These are phyloP conservation scores for Rhegmatorhina hoffmannsi DNA, from an alignment of 2,113 vertebrate species.

Conservation along the genomic window DNA sequence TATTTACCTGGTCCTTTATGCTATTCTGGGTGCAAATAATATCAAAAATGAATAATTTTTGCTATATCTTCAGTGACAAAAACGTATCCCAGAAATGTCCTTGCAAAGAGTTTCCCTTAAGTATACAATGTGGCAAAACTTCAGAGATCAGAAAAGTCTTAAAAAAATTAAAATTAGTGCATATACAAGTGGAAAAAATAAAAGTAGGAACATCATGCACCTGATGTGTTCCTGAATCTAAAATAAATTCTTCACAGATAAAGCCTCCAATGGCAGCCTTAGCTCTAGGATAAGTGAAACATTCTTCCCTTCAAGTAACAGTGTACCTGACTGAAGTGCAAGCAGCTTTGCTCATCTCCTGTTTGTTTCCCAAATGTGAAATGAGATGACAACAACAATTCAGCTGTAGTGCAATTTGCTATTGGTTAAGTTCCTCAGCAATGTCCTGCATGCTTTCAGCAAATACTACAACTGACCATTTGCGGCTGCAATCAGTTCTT, in stretches of 20 bases:
- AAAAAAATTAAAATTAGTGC: constrained; percentile 98
- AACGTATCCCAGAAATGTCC: constrained; percentile 80
- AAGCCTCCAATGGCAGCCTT: constrained; percentile 83
- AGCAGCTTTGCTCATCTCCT: constrained; percentile 81
- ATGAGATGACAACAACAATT: constrained; percentile 80
- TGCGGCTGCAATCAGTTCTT: constrained; percentile 94
- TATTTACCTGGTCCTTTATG: constrained; percentile 77
- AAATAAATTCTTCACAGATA: constrained; percentile 87
- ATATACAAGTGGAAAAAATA: constrained; percentile 93
- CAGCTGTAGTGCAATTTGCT: constrained; percentile 96
- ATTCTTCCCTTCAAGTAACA: constrained; percentile 93
- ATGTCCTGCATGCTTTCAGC: constrained; percentile 78
- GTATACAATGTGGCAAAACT: constrained; percentile 87
- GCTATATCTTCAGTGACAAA: constrained; percentile 77
- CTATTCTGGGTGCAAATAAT: constrained; percentile 74
- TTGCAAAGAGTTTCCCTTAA: constrained; percentile 81
- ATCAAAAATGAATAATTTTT: constrained; percentile 73
- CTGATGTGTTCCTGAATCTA: constrained; percentile 88
- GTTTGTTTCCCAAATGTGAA: constrained; percentile 77
- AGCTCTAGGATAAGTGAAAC: constrained; percentile 85
- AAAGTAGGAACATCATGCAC: constrained; percentile 89
- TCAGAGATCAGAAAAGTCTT: constrained; percentile 85
- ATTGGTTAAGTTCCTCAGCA: constrained; percentile 78
- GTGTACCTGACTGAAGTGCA: constrained; percentile 95
- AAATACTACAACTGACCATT: constrained; percentile 96